Percentiles rank a stretch among this genome's conserved stretches.
phyloP scores from a whole-genome alignment of 2,888 invertebrate genomes.

The Drosophila melanocephala region DNA sequence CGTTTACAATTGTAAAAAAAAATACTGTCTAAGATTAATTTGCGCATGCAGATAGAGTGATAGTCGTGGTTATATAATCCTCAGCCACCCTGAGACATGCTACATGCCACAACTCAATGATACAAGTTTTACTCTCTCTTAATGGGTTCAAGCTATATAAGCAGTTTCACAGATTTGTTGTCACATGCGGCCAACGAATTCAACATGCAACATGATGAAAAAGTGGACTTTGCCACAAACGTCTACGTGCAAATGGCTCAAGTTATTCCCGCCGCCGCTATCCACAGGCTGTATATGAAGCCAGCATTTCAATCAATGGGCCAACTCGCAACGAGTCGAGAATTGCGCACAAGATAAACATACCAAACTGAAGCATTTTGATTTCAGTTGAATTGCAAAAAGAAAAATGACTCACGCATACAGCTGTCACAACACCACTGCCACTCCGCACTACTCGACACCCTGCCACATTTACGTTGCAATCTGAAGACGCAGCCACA shows the following conservation, averaged over 20 bases:
- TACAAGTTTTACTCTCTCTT: not conserved
- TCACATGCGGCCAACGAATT: slow-evolving; percentile 18
- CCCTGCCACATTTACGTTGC: slow-evolving; percentile 1
- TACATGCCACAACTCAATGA: not conserved
- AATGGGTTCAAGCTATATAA: not conserved
- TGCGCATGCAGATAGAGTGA: not conserved
- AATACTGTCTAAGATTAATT: not conserved
- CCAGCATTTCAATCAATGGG: slow-evolving; percentile 34
- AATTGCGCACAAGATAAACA: slow-evolving; percentile 27
- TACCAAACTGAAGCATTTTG: slow-evolving; percentile 51
- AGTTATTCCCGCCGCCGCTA: not conserved
- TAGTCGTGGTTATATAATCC: not conserved
- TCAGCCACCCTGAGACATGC: not conserved
- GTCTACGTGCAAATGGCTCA: slow-evolving; percentile 17
- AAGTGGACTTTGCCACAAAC: slow-evolving; percentile 13
- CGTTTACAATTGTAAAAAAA: not conserved
- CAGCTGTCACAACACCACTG: not conserved
- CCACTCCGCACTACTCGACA: not conserved
- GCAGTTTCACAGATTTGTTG: not conserved
- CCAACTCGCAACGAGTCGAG: slow-evolving; percentile 5
- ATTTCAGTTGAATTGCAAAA: slow-evolving; percentile 46
- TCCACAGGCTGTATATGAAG: not conserved
- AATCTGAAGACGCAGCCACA: slow-evolving; percentile 9
- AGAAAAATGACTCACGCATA: slow-evolving; percentile 26
- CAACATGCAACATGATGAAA: not conserved